Base-by-base conservation (phyloP, 1,140 invertebrate species). In the Proales similis region DNA sequence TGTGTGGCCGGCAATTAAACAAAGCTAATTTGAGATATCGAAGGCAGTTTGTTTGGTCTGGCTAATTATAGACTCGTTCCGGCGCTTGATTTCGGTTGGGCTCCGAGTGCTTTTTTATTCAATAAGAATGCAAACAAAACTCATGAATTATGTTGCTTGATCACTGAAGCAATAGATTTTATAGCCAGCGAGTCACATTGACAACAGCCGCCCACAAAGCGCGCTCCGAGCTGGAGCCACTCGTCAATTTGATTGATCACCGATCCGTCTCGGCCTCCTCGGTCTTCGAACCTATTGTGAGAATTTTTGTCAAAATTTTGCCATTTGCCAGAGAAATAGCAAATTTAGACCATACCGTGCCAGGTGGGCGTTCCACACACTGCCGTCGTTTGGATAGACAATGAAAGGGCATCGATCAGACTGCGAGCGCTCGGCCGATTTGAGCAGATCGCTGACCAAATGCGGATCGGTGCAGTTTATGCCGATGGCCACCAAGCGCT, bases 381-480 rank as follows among this genome's bases (percentile, higher is more conserved):
- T 83, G 11, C 83, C 84, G 67, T 81, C 84, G 67, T 87, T 87
- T 0, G 85, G 84, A 71, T 86, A 86, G 5, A 82, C 81, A 24
- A 87, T 77, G 4, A 85, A 68, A 1, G 81, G 81, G 14, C 84
- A 61, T 20, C 57, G 67, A 48, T 66, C 65, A 20, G 76, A 71
- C 42, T 77, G 65, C 32, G 68, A 68, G 48, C 77, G 74, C 29
- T 83, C 72, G 32, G 72, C 72, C 12, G 46, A 48, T 48, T 72
- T 67, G 14, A 87, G 71, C 1, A 87, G 70, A 1, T 78, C 70
- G 0, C 71, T 69, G 2, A 86, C 79, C 67, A 75, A 68, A 22
- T 74, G 73, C 2, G 86, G 85, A 48, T 81, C 74, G 1, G 87
- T 79, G 73, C 90, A 94, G 73, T 94, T 94, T 0, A 89, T 81